Percentiles rank a stretch among this genome's conserved stretches.
Evolutionary conservation across 2,797 vertebrate genomes (phyloP).

Genomic region (Peromyscus eremicus): DNA sequence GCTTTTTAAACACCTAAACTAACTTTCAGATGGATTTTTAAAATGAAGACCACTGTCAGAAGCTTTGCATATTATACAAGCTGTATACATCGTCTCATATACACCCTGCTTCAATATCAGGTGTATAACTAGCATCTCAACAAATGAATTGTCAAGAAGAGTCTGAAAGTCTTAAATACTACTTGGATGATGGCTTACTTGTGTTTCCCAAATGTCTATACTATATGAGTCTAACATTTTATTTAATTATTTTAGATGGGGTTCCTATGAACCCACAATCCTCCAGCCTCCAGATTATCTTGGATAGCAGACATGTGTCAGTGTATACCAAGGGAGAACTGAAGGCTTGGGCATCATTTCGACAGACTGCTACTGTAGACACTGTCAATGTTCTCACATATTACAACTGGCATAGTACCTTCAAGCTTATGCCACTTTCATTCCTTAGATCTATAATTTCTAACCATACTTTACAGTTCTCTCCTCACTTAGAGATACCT

Average conservation of each 20-base stretch:
- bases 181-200: background rate
- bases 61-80: too few species aligned
- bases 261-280: background rate
- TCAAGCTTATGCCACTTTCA: background rate
- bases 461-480: background rate
- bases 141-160: background rate
- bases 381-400: too few species aligned
- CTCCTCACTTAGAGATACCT: background rate
- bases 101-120: background rate
- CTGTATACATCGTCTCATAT: too few species aligned
- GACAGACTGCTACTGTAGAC: background rate
- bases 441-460: background rate
- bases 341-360: background rate
- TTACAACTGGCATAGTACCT: background rate
- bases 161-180: background rate
- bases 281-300: background rate
- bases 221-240: background rate
- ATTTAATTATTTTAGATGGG: background rate
- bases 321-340: background rate
- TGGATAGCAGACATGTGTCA: background rate
- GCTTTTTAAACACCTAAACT: background rate
- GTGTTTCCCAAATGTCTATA: background rate
- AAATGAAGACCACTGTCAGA: background rate
- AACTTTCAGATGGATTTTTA: background rate
- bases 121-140: background rate